These are phyloP conservation scores for Plebejus argus DNA, from an alignment of 2,888 invertebrate species.

Conservation along the genomic window DNA sequence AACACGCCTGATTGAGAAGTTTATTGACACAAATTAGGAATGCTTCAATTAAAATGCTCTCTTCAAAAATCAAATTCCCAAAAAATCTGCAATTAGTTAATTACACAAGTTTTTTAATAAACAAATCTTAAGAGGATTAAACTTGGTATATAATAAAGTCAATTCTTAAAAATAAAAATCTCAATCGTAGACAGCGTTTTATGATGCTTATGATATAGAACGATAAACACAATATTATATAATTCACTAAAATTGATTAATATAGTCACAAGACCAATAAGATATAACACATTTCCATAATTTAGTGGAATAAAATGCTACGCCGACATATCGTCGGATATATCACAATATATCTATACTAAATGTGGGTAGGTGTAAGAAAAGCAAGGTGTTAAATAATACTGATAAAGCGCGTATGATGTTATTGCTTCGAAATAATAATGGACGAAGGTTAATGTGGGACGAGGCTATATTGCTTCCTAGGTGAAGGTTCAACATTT, in stretches of 20 bases:
- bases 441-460: slow-evolving; percentile 32
- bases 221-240: slow-evolving; percentile 33
- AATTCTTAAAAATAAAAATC: slow-evolving; percentile 12
- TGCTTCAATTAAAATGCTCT: slow-evolving; percentile 16
- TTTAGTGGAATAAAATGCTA: slow-evolving; percentile 57
- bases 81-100: not conserved
- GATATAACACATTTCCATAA: slow-evolving; percentile 48
- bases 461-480: not conserved
- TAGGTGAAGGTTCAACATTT: slow-evolving; percentile 24
- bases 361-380: slow-evolving; percentile 15
- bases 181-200: slow-evolving; percentile 6
- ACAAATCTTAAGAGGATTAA: not conserved
- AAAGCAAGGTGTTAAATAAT: slow-evolving; percentile 16
- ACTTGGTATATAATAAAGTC: not conserved
- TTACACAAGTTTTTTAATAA: not conserved
- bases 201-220: not conserved
- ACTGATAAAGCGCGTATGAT: slow-evolving; percentile 20
- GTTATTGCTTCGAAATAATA: slow-evolving; percentile 30
- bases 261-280: slow-evolving; percentile 26
- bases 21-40: slow-evolving; percentile 11
- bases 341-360: slow-evolving; percentile 44
- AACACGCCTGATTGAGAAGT: slow-evolving; percentile 8
- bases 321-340: slow-evolving; percentile 39
- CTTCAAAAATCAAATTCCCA: not conserved
- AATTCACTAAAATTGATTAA: slow-evolving; percentile 25